Conservation (phyloP, 1,140 invertebrate species). For the Araneus ventricosus region DNA sequence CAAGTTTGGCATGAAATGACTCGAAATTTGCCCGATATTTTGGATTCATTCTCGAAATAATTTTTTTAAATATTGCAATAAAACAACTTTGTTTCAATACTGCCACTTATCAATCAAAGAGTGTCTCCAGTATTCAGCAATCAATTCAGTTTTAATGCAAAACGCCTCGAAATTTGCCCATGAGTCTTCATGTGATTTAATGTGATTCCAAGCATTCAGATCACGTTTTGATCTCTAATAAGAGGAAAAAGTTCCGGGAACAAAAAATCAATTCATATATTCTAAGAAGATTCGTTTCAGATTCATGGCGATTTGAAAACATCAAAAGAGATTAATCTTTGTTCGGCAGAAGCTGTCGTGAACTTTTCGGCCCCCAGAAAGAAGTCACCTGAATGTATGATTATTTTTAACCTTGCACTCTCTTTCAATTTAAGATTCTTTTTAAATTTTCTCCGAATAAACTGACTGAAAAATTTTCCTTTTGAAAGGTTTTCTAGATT, state of each 20-base stretch:
- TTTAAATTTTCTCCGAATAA: no score
- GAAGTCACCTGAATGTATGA: neutral
- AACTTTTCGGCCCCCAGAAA: neutral
- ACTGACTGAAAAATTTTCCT: no score
- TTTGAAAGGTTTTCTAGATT: no score
- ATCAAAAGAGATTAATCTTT: neutral
- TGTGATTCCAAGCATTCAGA: neutral
- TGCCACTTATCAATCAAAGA: no score
- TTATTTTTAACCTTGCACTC: neutral
- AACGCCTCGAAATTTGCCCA: neutral
- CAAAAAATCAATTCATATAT: constrained; percentile 5
- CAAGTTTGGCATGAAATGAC: no score
- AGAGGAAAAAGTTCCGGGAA: constrained; percentile 1
- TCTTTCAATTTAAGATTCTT: no score
- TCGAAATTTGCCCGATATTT: no score
- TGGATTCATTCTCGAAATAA: no score
- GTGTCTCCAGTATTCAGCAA: no score
- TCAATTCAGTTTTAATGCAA: neutral
- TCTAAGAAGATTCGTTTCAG: neutral
- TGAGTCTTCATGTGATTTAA: neutral
- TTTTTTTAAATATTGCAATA: no score
- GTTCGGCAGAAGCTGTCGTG: neutral
- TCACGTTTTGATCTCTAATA: constrained; percentile 16
- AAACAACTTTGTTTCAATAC: no score
- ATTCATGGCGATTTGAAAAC: neutral